Evolutionary conservation across 2,888 invertebrate genomes (phyloP).

Genomic region (Hanleya hanleyi): DNA sequence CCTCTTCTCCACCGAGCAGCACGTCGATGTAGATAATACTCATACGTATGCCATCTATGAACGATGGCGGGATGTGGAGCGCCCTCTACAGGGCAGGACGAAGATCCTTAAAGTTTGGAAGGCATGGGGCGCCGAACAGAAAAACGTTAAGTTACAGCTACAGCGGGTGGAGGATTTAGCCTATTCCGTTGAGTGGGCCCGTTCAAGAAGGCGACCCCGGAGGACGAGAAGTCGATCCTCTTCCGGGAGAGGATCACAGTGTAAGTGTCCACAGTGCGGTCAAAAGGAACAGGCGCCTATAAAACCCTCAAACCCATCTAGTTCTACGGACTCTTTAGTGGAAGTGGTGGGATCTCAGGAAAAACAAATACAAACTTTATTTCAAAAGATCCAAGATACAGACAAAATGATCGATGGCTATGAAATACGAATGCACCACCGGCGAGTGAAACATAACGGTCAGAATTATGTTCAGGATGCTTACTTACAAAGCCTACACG

Average conservation of each 20-base stretch:
- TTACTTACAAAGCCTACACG: conserved; percentile 51
- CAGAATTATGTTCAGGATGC: conserved; percentile 58
- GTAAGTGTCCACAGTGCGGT: background rate
- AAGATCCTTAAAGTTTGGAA: conserved; percentile 85
- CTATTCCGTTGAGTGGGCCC: conserved; percentile 34
- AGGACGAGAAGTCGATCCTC: background rate
- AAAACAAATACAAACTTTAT: conserved; percentile 76
- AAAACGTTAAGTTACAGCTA: conserved; percentile 76
- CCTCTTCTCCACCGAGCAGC: conserved; percentile 74
- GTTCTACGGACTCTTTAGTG: conserved; percentile 58
- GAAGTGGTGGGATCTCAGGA: conserved; percentile 79
- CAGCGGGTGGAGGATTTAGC: conserved; percentile 56
- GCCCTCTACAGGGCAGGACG: conserved; percentile 81
- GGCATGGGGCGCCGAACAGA: conserved; percentile 84
- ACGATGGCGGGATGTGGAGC: conserved; percentile 80
- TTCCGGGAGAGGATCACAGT: background rate
- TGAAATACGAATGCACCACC: conserved; percentile 50
- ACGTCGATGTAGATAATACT: conserved; percentile 82
- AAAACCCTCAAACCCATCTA: too few species aligned
- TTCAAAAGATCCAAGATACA: conserved; percentile 77
- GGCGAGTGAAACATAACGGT: conserved; percentile 51
- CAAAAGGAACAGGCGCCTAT: background rate
- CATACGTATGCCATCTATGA: conserved; percentile 76
- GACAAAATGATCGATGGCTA: conserved; percentile 85
- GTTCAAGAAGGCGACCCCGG: background rate